Evolutionary conservation across 2,888 invertebrate genomes (phyloP).

Genomic region (Glaucopsyche alexis): DNA sequence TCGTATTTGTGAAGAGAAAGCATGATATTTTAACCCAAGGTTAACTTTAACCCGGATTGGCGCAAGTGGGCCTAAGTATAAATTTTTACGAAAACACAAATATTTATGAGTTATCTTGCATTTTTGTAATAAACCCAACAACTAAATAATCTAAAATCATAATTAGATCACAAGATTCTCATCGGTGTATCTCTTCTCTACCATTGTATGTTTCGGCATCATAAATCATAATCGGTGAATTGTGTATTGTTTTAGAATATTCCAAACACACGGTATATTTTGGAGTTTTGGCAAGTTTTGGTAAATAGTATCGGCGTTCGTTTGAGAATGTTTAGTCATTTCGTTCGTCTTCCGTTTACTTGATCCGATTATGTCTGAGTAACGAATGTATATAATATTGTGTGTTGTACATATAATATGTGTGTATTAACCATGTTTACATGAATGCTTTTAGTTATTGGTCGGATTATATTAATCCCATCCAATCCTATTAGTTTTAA

Average conservation of each 20-base stretch:
- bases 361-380: slow-evolving; percentile 25
- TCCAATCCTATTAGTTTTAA: slow-evolving; percentile 13
- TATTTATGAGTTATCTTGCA: no score
- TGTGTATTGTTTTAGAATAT: background rate
- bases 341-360: slow-evolving; percentile 21
- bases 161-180: slow-evolving; percentile 8
- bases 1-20: no score
- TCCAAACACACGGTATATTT: background rate
- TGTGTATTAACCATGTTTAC: slow-evolving; percentile 4
- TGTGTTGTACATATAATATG: background rate
- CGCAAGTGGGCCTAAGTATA: no score
- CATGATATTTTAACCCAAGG: no score
- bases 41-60: no score
- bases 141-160: background rate
- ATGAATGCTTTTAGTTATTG: background rate
- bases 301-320: background rate
- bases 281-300: slow-evolving; percentile 17
- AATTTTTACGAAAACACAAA: no score
- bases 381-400: background rate
- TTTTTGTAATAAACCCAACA: no score
- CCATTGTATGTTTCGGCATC: background rate
- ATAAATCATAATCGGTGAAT: background rate
- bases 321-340: slow-evolving; percentile 14
- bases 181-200: background rate
- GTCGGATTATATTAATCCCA: background rate